These are phyloP conservation scores for Magallana ariakensis DNA, from an alignment of 1,140 invertebrate species.

Conservation along the genomic window DNA sequence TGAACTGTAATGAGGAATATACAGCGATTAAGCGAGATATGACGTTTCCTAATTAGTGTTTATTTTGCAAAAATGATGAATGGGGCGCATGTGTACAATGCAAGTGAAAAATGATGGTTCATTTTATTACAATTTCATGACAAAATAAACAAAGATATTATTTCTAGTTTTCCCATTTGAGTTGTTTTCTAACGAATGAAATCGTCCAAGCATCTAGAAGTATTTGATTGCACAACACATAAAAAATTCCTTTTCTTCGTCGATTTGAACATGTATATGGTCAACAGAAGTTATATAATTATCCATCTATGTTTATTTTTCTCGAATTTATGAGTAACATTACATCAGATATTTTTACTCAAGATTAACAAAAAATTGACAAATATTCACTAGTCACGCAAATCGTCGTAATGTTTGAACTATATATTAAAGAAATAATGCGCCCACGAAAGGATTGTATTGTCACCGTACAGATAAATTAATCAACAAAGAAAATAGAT, in stretches of 20 bases:
- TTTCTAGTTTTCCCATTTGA: background rate
- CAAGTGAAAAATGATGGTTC: background rate
- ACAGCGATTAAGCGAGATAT: constrained; percentile 7
- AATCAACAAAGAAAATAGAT: constrained; percentile 25
- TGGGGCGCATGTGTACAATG: constrained; percentile 1
- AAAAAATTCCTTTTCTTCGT: background rate
- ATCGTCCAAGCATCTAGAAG: background rate
- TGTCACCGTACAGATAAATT: constrained; percentile 10
- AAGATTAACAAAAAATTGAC: constrained; percentile 32
- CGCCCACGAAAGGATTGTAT: background rate
- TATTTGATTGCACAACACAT: background rate
- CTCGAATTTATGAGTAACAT: constrained; percentile 22
- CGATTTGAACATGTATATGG: background rate
- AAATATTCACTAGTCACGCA: background rate
- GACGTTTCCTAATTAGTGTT: constrained; percentile 1
- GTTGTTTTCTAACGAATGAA: background rate
- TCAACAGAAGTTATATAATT: background rate
- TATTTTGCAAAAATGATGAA: constrained; percentile 33
- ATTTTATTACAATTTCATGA: constrained; percentile 17
- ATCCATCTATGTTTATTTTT: constrained; percentile 25
- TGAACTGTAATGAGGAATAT: constrained; percentile 18
- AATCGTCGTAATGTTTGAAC: constrained; percentile 9
- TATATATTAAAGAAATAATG: background rate
- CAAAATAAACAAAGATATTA: constrained; percentile 8
- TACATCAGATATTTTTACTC: constrained; percentile 19